These are phyloP conservation scores for Taxidea taxus DNA, from an alignment of 2,113 vertebrate genomes.

Conservation along the genomic window DNA sequence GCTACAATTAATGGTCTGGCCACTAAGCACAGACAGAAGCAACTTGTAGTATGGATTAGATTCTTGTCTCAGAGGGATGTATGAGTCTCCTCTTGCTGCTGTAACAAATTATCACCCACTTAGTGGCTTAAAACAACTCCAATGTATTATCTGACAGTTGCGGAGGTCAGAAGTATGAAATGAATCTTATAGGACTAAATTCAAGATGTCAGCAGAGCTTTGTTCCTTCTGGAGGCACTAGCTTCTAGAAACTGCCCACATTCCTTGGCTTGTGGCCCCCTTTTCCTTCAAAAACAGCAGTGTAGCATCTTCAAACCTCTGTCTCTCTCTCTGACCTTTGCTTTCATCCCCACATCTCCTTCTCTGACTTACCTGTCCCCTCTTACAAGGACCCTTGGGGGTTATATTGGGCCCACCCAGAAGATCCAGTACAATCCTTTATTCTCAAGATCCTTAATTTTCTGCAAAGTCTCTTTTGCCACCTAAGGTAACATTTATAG, in stretches of 20 bases:
- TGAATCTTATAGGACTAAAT: background rate
- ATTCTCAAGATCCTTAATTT: background rate
- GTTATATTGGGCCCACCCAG: background rate
- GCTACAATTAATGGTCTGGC: no score
- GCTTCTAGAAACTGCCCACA: background rate
- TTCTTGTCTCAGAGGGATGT: background rate
- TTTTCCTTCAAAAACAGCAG: background rate
- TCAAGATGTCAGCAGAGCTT: background rate
- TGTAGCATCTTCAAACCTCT: background rate
- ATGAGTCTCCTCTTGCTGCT: background rate
- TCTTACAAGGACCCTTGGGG: background rate
- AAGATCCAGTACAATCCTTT: background rate
- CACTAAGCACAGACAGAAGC: background rate
- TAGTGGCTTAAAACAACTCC: background rate
- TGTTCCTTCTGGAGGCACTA: background rate
- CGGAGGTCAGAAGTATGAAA: background rate
- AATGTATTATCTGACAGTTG: background rate
- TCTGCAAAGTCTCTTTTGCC: background rate
- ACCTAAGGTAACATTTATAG: background rate
- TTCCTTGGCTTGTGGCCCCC: background rate
- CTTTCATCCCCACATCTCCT: background rate
- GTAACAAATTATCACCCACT: background rate
- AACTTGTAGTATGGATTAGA: background rate
- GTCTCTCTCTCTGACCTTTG: background rate
- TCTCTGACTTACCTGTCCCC: background rate